Evolutionary conservation across 1,140 invertebrate species (phyloP), one percentile per base, ranked within the genome.

Genomic region (Drosophila seguyi): DNA sequence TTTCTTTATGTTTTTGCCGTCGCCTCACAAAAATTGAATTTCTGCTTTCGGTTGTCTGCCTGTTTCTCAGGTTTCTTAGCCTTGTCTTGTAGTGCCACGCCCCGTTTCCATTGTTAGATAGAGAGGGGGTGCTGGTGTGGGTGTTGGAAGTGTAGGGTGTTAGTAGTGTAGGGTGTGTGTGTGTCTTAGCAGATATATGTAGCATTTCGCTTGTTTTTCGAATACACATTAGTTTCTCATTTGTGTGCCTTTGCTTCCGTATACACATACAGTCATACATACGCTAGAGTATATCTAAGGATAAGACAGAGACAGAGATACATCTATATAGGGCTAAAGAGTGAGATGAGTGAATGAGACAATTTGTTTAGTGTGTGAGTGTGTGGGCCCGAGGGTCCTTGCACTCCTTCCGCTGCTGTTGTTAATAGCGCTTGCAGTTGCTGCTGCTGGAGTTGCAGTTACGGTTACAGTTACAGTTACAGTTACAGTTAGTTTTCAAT

Each of bases 271-370:
- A 81, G 56, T 88, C 71, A 63, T 84, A 88, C 71, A 73, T 88
- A 84, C 50, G 81, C 72, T 87, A 87, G 69, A 68, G 83, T 82
- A 75, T 87, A 78, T 83, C 84, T 88, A 80, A 84, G 52, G 80
- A 80, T 90, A 81, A 88, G 85, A 88, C 81, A 85, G 81, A 85
- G 74, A 84, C 77, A 71, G 83, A 63, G 79, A 79, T 86, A 86
- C 81, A 84, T 79, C 79, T 87, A 87, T 82, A 87, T 82, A 72
- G 86, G 79, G 79, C 73, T 79, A 79, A 76, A 76, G 83, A 87
- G 84, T 79, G 79, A 87, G 84, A 87, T 75, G 63, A 76, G 62
- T 78, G 82, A 81, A 86, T 86, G 73, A 38, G 52, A 86, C 83
- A 85, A 86, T 60, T 72, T 76, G 55, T 47, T 76, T 42, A 25